Percentiles rank a stretch among this genome's conserved stretches.
Evolutionary conservation across 2,113 vertebrate species (phyloP).

Genomic region (Myotis davidii): DNA sequence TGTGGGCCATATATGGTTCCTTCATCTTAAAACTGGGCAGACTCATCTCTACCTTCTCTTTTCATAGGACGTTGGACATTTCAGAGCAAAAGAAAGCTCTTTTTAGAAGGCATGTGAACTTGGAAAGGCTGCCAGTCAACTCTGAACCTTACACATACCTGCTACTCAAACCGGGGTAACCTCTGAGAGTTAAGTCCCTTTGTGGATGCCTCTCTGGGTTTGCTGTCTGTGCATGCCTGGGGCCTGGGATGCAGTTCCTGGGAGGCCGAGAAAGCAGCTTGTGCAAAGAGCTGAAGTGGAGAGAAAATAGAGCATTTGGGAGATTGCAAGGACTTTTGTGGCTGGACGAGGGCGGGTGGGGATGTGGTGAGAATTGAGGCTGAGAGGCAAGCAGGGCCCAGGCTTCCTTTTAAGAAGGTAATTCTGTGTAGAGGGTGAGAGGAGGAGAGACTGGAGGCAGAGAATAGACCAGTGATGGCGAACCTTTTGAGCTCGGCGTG

Average conservation of each 20-base stretch:
- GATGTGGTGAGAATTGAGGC: background rate
- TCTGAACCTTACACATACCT: background rate
- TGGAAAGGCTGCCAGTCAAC: background rate
- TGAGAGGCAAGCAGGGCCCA: background rate
- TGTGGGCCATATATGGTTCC: background rate
- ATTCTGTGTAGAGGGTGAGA: background rate
- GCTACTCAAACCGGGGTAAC: background rate
- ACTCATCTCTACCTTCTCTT: background rate
- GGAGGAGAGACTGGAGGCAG: background rate
- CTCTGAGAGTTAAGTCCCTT: background rate
- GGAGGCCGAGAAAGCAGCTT: background rate
- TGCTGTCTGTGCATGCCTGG: background rate
- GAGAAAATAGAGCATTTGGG: background rate
- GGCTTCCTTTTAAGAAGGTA: background rate
- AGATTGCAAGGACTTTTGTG: background rate
- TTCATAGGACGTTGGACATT: background rate
- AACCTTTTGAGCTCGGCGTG: too few species aligned
- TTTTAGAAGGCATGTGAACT: background rate
- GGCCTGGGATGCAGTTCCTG: background rate
- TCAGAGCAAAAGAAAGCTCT: background rate
- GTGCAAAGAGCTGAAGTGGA: background rate
- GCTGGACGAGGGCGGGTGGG: background rate
- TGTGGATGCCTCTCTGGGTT: background rate
- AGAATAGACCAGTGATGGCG: too few species aligned
- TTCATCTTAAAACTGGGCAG: background rate